These are phyloP conservation scores for Himantopus leucocephalus DNA, from an alignment of 2,113 vertebrate species.

Conservation along the genomic window DNA sequence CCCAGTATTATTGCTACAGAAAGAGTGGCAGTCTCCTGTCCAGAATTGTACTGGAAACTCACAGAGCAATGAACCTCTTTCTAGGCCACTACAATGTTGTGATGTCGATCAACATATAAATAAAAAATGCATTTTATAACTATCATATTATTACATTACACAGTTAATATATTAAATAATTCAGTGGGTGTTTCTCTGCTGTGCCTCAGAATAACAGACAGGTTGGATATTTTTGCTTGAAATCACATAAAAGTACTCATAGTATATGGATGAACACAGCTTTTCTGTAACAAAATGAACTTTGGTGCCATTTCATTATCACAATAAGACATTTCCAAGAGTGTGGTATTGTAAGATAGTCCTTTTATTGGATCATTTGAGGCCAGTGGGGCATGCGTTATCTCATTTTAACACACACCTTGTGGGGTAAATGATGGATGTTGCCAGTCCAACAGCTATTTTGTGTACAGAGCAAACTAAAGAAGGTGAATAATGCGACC, in stretches of 20 bases:
- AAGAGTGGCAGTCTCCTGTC: not conserved
- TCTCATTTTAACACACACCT: conserved; percentile 45
- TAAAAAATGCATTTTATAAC: not conserved
- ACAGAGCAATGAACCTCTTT: not conserved
- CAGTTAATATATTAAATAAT: not conserved
- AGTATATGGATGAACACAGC: not conserved
- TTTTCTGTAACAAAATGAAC: conserved; percentile 18
- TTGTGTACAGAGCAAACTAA: conserved; percentile 18
- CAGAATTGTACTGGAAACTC: not conserved
- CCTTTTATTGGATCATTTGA: conserved; percentile 31
- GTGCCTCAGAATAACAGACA: not conserved
- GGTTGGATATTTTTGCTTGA: not conserved
- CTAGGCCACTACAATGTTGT: not conserved
- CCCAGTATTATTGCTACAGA: not conserved
- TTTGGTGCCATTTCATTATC: conserved; percentile 37
- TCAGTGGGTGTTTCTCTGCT: not conserved
- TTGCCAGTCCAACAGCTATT: conserved; percentile 33
- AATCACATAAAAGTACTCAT: not conserved
- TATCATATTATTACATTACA: not conserved
- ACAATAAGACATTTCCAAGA: not conserved
- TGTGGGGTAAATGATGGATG: conserved; percentile 31
- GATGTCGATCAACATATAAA: not conserved
- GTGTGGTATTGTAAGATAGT: not conserved
- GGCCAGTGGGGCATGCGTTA: conserved; percentile 10
- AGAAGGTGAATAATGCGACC: conserved; percentile 4